Conservation (phyloP, 2,113 vertebrate species). For the Saccopteryx leptura region DNA sequence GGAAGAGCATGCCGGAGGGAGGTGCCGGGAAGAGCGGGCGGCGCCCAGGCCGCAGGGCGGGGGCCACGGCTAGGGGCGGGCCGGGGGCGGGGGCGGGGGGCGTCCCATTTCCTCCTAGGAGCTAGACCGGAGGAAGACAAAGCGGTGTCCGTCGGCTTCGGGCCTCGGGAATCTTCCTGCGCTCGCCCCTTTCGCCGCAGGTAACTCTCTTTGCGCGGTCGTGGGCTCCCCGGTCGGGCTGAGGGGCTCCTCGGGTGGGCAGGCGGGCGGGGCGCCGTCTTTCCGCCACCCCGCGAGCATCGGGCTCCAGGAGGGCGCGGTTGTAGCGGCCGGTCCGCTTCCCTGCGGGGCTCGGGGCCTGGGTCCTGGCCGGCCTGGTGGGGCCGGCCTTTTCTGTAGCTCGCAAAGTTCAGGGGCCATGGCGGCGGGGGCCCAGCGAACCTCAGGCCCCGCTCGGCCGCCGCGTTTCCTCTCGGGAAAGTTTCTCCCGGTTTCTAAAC, state of each 20-base stretch:
- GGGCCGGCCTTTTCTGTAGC: not conserved
- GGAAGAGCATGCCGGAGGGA: slow-evolving; percentile 79
- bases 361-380: not conserved
- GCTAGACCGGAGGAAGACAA: slow-evolving; percentile 78
- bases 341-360: not conserved
- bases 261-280: not conserved
- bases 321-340: not conserved
- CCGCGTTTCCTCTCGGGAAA: slow-evolving; percentile 20
- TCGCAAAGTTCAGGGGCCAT: slow-evolving; percentile 37
- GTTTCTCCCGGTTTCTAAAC: slow-evolving; percentile 72
- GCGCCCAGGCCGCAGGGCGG: slow-evolving; percentile 42
- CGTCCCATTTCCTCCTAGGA: slow-evolving; percentile 79
- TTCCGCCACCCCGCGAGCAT: not conserved
- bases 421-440: not conserved
- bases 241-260: not conserved
- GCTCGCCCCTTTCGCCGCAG: slow-evolving; percentile 70
- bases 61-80: slow-evolving; percentile 55
- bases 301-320: not conserved
- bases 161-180: not conserved
- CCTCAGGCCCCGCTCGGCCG: not conserved
- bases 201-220: slow-evolving; percentile 67
- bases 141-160: slow-evolving; percentile 64
- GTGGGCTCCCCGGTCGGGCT: not conserved
- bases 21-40: slow-evolving; percentile 74
- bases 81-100: slow-evolving; percentile 71